Base-by-base conservation (phyloP, 2,888 invertebrate species). In the Torymus tubicola region DNA sequence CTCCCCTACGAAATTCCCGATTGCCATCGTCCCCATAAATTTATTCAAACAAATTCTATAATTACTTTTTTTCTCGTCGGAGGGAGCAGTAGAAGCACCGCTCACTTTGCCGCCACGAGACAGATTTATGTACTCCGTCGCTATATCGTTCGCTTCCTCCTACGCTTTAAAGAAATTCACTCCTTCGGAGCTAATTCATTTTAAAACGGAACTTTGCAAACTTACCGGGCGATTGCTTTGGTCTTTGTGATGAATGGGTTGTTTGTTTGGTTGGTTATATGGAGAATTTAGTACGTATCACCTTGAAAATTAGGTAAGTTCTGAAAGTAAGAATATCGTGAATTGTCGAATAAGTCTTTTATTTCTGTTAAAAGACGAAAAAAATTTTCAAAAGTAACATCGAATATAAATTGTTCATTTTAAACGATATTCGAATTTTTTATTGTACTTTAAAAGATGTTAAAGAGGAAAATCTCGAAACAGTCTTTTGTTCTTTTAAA, bases 41-140 rank as follows among this genome's bases (percentile, higher is more conserved):
- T 89, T 89, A 88, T 89, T 89, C 89, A 86, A 89, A 88, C 88
- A 89, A 89, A 89, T 90, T 89, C 88, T 88, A 88, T 89, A 89
- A 89, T 89, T 90, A 89, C 89, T 88, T 90, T 88, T 88, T 82
- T 68, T 71, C 50, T 72, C 53, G 71, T 73, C 63, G 55, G 57
- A 55, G 21, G 12, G 63, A 57, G 70, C 21, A 55, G 50, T 18
- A 24, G 42, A 5, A 55, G 53, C 53, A 55, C 55, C 61, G 67
- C 67, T 67, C 75, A 61, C 64, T 69, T 70, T 42, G 65, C 63
- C 18, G 42, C 18, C 13, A 13, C 68, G 18, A 18, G 80, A 78
- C 77, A 82, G 80, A 82, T 82, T 82, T 82, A 82, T 82, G 73
- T 80, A 24, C 79, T 82, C 67, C 60, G 57, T 60, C 61, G 52